Evolutionary conservation across 2,888 invertebrate species (phyloP).

Genomic region (Agrenia bidenticulata): DNA sequence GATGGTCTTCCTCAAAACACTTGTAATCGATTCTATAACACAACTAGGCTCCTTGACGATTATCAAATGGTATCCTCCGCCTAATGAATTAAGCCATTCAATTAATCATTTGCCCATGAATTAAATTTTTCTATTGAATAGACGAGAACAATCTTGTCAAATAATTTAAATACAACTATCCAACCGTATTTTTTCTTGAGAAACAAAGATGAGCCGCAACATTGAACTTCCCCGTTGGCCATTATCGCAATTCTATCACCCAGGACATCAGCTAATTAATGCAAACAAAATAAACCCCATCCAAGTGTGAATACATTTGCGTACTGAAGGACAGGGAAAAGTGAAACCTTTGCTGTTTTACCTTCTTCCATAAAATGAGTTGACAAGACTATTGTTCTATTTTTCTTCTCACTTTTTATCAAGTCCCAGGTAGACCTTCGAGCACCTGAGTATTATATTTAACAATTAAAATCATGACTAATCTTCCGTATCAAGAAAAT

Average conservation of each 20-base stretch:
- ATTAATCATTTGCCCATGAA: neutral
- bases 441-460: slow-evolving; percentile 57
- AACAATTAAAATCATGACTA: too few species aligned
- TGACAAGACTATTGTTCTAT: slow-evolving; percentile 81
- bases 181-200: slow-evolving; percentile 66
- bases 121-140: too few species aligned
- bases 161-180: too few species aligned
- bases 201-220: slow-evolving; percentile 78
- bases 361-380: slow-evolving; percentile 65
- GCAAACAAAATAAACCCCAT: slow-evolving; percentile 5
- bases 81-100: slow-evolving; percentile 1
- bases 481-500: neutral
- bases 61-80: slow-evolving; percentile 72
- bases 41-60: slow-evolving; percentile 62
- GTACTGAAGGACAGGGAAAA: too few species aligned
- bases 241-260: slow-evolving; percentile 82
- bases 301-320: neutral
- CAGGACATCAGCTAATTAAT: slow-evolving; percentile 29
- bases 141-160: too few species aligned
- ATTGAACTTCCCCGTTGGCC: slow-evolving; percentile 70
- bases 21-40: slow-evolving; percentile 60
- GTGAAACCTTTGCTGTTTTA: too few species aligned
- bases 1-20: slow-evolving; percentile 65
- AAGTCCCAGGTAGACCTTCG: slow-evolving; percentile 56
- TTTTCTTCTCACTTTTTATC: slow-evolving; percentile 62